Evolutionary conservation across 2,113 vertebrate genomes (phyloP).

Genomic region (Chrysemys picta): DNA sequence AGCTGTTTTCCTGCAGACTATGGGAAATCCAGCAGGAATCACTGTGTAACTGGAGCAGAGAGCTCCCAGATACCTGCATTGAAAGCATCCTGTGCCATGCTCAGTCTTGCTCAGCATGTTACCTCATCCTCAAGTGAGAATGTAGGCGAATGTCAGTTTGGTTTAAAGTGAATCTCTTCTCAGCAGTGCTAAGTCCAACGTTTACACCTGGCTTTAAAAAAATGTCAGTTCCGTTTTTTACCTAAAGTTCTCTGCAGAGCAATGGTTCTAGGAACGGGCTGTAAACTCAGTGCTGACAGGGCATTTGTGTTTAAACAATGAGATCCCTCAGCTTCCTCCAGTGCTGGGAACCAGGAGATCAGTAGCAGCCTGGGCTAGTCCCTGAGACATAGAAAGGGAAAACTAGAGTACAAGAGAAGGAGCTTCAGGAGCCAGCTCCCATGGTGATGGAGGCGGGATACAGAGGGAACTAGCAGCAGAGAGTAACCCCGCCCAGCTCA

Average conservation of each 20-base stretch:
- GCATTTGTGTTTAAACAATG: neutral
- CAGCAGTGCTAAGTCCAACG: neutral
- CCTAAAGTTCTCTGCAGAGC: neutral
- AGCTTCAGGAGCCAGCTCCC: neutral
- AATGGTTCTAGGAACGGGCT: neutral
- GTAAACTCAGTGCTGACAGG: neutral
- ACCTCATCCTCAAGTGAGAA: neutral
- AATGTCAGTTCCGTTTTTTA: neutral
- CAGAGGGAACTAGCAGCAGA: rapidly evolving
- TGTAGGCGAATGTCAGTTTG: neutral
- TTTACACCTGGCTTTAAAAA: neutral
- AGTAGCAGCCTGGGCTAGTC: neutral
- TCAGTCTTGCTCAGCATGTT: neutral
- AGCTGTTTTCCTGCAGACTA: neutral
- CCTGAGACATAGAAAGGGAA: neutral
- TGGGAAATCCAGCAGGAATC: neutral
- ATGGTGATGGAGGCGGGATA: rapidly evolving
- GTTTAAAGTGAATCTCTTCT: neutral
- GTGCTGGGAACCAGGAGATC: too few relatives aligned
- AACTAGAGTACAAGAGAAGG: neutral
- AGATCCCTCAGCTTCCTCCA: neutral
- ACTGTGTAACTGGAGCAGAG: neutral
- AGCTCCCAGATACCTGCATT: neutral
- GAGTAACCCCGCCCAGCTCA: rapidly evolving
- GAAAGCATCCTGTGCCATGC: neutral